Evolutionary conservation across 2,113 vertebrate species (phyloP).

Genomic region (Ictalurus punctatus): DNA sequence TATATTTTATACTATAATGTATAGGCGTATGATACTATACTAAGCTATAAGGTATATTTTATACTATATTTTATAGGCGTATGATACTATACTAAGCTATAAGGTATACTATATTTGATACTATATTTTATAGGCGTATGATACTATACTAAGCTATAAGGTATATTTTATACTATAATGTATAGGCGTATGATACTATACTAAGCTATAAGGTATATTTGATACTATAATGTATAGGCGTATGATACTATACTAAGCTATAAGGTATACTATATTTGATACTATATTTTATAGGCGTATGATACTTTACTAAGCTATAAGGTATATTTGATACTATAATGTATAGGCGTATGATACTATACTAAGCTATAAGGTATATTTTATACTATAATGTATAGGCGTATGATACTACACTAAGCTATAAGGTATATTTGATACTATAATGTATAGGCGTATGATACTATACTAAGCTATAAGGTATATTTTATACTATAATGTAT

Average conservation of each 20-base stretch:
- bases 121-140: neutral
- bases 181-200: neutral
- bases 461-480: neutral
- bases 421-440: neutral
- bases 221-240: neutral
- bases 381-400: neutral
- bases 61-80: neutral
- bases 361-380: neutral
- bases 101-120: neutral
- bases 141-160: neutral
- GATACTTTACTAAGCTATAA: neutral
- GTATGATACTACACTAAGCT: no score
- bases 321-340: neutral
- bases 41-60: neutral
- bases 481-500: neutral
- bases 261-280: neutral
- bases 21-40: neutral
- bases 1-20: neutral
- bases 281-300: neutral
- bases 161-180: neutral
- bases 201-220: neutral
- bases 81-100: neutral
- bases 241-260: no score
- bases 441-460: neutral
- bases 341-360: neutral